Evolutionary conservation across 2,113 vertebrate genomes (phyloP).

Genomic region (Neomonachus schauinslandi): DNA sequence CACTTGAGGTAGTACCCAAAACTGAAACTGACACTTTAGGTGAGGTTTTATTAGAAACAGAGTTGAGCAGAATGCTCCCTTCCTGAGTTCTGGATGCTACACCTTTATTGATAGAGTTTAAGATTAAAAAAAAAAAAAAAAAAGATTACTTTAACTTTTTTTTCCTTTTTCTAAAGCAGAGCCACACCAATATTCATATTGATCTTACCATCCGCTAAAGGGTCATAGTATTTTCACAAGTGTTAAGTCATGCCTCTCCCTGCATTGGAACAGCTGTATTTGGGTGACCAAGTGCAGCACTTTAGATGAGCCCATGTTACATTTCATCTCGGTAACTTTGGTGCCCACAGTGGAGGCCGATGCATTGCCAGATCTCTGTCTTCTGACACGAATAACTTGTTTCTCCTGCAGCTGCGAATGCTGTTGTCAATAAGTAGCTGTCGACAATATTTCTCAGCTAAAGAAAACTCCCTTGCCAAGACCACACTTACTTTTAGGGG

Average conservation of each 20-base stretch:
- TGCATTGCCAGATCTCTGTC: neutral
- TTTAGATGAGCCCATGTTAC: neutral
- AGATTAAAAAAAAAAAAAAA: neutral
- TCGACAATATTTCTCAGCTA: neutral
- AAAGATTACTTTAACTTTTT: neutral
- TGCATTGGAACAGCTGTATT: neutral
- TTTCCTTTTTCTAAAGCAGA: neutral
- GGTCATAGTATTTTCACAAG: neutral
- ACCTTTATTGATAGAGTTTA: neutral
- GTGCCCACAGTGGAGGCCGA: neutral
- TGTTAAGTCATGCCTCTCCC: neutral
- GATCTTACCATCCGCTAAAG: neutral
- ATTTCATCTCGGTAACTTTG: neutral
- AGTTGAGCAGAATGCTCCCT: neutral
- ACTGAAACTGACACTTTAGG: neutral
- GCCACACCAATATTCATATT: neutral
- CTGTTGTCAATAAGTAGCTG: neutral
- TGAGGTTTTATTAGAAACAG: neutral
- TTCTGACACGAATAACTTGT: neutral
- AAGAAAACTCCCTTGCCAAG: neutral
- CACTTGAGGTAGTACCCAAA: neutral
- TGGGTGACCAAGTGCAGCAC: neutral
- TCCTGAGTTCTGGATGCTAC: neutral
- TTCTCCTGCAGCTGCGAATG: neutral
- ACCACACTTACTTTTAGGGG: neutral